These are phyloP conservation scores for Octomys mimax DNA, from an alignment of 2,797 vertebrate species.

Conservation along the genomic window DNA sequence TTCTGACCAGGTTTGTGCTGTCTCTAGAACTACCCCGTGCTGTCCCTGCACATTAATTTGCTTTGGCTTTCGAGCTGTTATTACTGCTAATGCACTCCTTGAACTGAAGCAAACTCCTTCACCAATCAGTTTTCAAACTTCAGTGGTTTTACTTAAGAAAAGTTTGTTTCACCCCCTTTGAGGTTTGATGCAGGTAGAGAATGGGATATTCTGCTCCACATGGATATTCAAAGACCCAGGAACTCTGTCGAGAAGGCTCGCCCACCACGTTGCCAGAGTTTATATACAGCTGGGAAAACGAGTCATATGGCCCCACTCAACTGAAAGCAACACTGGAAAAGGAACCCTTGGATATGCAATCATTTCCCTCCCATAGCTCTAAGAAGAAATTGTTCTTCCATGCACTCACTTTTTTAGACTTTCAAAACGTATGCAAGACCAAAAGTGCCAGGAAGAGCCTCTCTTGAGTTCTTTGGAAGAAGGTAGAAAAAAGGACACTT, in stretches of 20 bases:
- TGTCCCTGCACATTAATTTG: not conserved
- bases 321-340: not conserved
- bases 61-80: slow-evolving; percentile 16
- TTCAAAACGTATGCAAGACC: not conserved
- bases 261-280: not conserved
- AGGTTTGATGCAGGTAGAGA: not conserved
- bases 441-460: too few species aligned
- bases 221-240: not conserved
- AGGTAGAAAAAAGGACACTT: too few species aligned
- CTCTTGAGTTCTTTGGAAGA: too few species aligned
- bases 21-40: not conserved
- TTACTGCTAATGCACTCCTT: not conserved
- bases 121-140: not conserved
- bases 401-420: not conserved
- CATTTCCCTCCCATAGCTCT: not conserved
- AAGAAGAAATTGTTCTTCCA: not conserved
- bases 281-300: not conserved
- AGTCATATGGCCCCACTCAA: not conserved
- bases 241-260: not conserved
- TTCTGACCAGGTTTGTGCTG: not conserved
- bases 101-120: slow-evolving; percentile 42
- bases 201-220: not conserved
- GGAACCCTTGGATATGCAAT: not conserved
- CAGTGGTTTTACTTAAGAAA: not conserved
- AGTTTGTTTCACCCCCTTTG: not conserved